Percentiles rank a stretch among this genome's conserved stretches.
phyloP scores from a whole-genome alignment of 2,888 invertebrate genomes.

The Leptura quadrifasciata region DNA sequence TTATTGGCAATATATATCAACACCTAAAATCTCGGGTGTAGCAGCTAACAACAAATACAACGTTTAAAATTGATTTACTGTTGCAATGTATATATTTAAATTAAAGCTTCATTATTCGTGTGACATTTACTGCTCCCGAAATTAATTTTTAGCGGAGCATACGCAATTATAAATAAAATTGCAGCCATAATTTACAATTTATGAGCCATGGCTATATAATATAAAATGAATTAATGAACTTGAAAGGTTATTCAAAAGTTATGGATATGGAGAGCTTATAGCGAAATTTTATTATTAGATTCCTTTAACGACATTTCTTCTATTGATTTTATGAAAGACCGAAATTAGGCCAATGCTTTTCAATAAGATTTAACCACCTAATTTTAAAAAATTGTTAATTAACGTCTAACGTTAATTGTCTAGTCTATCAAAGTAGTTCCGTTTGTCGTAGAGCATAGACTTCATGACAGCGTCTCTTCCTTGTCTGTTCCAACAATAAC shows the following conservation, averaged over 20 bases:
- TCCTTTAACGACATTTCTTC: no score
- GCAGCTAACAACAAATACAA: neutral
- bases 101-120: neutral
- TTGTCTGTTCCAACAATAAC: no score
- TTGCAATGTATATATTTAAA: slow-evolving; percentile 9
- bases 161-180: slow-evolving; percentile 27
- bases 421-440: no score
- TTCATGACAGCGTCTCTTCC: no score
- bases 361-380: no score
- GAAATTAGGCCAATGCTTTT: no score
- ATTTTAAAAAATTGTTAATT: no score
- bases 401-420: no score
- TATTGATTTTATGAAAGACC: no score
- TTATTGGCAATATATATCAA: neutral
- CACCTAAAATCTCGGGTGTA: neutral
- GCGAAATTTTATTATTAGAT: neutral
- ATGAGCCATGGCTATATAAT: slow-evolving; percentile 1
- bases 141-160: slow-evolving; percentile 15
- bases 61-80: slow-evolving; percentile 13
- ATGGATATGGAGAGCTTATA: neutral
- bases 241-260: neutral
- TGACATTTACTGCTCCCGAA: slow-evolving; percentile 11
- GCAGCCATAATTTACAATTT: slow-evolving; percentile 15
- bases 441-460: no score
- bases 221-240: slow-evolving; percentile 10